Percentiles rank a stretch among this genome's conserved stretches.
These are phyloP conservation scores for Melanocharis versteri DNA, from an alignment of 2,113 vertebrate species.

Conservation along the genomic window DNA sequence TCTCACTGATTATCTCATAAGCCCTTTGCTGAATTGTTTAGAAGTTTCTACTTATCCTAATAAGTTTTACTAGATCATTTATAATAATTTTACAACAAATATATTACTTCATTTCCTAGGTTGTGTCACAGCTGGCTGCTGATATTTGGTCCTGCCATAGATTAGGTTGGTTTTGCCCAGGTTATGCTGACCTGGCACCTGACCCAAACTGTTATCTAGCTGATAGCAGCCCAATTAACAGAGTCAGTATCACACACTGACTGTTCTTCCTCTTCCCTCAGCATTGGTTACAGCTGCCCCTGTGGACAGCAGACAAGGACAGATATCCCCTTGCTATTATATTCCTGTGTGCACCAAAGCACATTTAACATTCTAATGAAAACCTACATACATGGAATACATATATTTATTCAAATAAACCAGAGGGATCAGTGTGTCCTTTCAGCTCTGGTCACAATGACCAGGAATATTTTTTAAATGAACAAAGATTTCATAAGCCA, in stretches of 20 bases:
- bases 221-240: neutral
- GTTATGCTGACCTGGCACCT: conserved; percentile 59
- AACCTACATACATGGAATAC: rapidly evolving
- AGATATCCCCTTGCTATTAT: neutral
- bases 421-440: neutral
- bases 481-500: conserved; percentile 45
- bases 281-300: neutral
- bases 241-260: neutral
- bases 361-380: neutral
- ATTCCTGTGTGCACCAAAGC: neutral
- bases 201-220: conserved; percentile 11
- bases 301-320: neutral
- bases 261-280: neutral
- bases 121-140: neutral
- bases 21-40: neutral
- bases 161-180: conserved; percentile 25
- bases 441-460: conserved; percentile 46
- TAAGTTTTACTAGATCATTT: neutral
- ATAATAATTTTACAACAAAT: neutral
- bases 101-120: neutral
- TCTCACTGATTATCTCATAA: neutral
- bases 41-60: neutral
- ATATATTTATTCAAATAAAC: neutral
- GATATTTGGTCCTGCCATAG: neutral
- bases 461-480: conserved; percentile 35